Conservation (phyloP, 2,113 vertebrate genomes). For the Rhodinocichla rosea region DNA sequence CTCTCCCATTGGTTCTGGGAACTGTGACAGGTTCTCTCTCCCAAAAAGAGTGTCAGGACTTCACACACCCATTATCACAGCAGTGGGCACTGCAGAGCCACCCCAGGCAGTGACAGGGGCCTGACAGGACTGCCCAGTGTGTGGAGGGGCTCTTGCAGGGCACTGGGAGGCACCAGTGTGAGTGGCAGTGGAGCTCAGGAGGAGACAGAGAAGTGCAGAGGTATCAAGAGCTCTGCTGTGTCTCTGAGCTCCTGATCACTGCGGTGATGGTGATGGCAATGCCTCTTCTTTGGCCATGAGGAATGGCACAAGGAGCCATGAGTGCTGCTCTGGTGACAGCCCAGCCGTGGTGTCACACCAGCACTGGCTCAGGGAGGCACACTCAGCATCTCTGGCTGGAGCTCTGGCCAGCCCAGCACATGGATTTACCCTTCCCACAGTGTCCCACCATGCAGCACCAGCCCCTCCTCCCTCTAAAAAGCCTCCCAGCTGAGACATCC, state of each 20-base stretch:
- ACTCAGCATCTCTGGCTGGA: neutral
- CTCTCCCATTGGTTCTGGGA: neutral
- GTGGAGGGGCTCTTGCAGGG: neutral
- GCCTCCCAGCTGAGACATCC: neutral
- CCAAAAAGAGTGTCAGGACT: neutral
- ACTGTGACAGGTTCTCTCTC: neutral
- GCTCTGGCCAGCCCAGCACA: neutral
- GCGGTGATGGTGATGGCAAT: neutral
- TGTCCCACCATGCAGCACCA: neutral
- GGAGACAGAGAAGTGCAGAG: neutral
- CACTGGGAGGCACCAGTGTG: neutral
- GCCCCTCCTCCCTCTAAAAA: neutral
- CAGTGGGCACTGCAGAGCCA: neutral
- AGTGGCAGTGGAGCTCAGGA: neutral
- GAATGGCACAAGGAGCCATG: neutral
- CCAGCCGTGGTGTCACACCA: neutral
- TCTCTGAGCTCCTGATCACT: neutral
- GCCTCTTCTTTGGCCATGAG: neutral
- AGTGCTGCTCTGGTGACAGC: neutral
- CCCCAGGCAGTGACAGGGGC: neutral
- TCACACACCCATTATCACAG: fast-evolving
- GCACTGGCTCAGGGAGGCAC: too few relatives aligned
- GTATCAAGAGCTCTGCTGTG: neutral
- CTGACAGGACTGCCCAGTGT: neutral
- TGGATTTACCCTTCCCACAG: neutral